These are phyloP conservation scores for Microplitis manilae DNA, from an alignment of 2,888 invertebrate genomes.

Conservation along the genomic window DNA sequence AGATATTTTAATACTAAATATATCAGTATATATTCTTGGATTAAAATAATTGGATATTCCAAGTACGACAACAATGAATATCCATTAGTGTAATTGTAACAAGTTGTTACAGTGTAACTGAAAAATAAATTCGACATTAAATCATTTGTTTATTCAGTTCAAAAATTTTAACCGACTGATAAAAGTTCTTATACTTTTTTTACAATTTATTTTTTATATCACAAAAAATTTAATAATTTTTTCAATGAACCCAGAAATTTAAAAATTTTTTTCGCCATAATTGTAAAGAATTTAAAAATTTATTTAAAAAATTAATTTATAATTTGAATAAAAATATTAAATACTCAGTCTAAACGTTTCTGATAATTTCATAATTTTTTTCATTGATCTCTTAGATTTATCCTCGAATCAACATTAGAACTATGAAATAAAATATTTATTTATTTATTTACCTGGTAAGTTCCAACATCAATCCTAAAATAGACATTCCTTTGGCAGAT, in stretches of 20 bases:
- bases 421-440: background rate
- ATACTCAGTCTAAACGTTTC: too few relatives aligned
- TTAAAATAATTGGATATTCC: constrained; percentile 86
- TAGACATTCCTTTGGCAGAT: constrained; percentile 81
- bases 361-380: too few relatives aligned
- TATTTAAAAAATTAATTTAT: too few relatives aligned
- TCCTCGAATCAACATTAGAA: too few relatives aligned
- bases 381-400: too few relatives aligned
- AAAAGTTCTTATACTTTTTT: too few relatives aligned
- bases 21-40: constrained; percentile 83
- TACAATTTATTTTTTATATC: too few relatives aligned
- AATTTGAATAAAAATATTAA: too few relatives aligned
- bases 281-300: too few relatives aligned
- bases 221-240: too few relatives aligned
- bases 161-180: background rate
- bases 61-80: constrained; percentile 85
- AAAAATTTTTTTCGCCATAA: too few relatives aligned
- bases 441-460: constrained; percentile 76
- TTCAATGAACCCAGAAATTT: too few relatives aligned
- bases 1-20: constrained; percentile 81
- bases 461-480: constrained; percentile 80
- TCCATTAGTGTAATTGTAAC: constrained; percentile 84
- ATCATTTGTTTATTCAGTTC: background rate
- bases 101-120: constrained; percentile 86
- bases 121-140: constrained; percentile 56